Evolutionary conservation across 2,797 vertebrate genomes (phyloP).

Genomic region (Dendrocincla fuliginosa): DNA sequence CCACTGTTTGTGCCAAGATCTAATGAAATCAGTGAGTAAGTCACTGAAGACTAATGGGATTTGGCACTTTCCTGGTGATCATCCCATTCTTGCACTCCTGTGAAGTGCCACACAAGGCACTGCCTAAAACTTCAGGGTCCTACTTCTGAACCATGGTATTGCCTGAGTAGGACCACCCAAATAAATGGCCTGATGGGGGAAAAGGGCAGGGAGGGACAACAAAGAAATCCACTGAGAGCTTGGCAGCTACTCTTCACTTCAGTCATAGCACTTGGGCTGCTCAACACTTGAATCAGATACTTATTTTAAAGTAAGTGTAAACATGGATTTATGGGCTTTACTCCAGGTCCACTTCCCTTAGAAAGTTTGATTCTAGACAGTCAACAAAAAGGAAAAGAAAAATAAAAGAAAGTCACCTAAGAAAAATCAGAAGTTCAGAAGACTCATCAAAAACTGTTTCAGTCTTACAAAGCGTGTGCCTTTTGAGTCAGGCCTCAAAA

Average conservation of each 20-base stretch:
- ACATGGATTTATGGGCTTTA: neutral
- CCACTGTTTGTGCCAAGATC: neutral
- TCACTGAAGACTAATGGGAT: neutral
- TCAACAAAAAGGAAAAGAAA: neutral
- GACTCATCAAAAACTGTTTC: neutral
- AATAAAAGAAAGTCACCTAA: neutral
- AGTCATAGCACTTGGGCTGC: neutral
- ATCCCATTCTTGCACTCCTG: neutral
- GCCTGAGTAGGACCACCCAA: neutral
- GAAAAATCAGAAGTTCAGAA: neutral
- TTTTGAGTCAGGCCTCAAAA: neutral
- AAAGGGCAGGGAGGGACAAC: neutral
- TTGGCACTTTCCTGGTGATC: neutral
- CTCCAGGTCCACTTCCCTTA: neutral
- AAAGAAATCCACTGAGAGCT: neutral
- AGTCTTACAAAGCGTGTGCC: neutral
- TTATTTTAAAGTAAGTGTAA: neutral
- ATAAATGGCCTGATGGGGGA: neutral
- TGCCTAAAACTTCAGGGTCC: neutral
- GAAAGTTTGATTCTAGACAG: neutral
- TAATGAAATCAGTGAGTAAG: neutral
- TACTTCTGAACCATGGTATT: neutral
- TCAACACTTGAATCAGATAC: neutral
- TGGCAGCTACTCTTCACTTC: neutral
- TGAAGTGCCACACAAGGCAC: neutral